Evolutionary conservation across 2,888 invertebrate species (phyloP), one percentile per base, ranked within the genome.

Genomic region (Limnephilus rhombicus): DNA sequence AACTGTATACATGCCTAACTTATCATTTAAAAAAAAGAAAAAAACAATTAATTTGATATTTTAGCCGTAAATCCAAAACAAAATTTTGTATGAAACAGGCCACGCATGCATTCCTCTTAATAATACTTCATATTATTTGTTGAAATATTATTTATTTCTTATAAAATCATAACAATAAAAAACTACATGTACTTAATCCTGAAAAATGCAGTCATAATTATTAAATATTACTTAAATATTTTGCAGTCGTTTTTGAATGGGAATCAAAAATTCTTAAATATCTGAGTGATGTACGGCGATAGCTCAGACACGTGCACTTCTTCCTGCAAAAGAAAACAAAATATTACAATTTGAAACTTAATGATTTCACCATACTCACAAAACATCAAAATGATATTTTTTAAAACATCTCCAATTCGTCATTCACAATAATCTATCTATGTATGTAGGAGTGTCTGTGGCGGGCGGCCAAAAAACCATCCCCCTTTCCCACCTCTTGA

Each of bases 221-320:
- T 49, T 49, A 15, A 49, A 49, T 49, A 53, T 18, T 53, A 68
- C 9, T 68, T 68, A 2, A 68, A 68, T 9, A 68, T n/a, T 24
- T 68, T n/a, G n/a, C n/a, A n/a, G 68, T 68, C 68, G 2, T 7
- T 68, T 68, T 68, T 68, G 9, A 37, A 13, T 0, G n/a, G 29
- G 37, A 49, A 13, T 92, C 49, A 92, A 82, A 92, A 91, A 68
- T 90, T 90, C n/a, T 95, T 95, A 94, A 96, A 96, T 91, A 97
- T 95, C 94, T 95, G 95, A 92, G 96, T 95, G 93, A 97, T 96
- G 95, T 98, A 97, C 81, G 95, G 94, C 92, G 96, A 96, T 94
- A 98, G 95, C 94, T 97, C 97, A 34, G 97, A 96, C 24, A 98
- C 95, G 94, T 98, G 98, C 41, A 98, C 96, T 95, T 97, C 97